Base-by-base conservation (phyloP, 1,140 invertebrate species). In the Oncopodura yosiiana region DNA sequence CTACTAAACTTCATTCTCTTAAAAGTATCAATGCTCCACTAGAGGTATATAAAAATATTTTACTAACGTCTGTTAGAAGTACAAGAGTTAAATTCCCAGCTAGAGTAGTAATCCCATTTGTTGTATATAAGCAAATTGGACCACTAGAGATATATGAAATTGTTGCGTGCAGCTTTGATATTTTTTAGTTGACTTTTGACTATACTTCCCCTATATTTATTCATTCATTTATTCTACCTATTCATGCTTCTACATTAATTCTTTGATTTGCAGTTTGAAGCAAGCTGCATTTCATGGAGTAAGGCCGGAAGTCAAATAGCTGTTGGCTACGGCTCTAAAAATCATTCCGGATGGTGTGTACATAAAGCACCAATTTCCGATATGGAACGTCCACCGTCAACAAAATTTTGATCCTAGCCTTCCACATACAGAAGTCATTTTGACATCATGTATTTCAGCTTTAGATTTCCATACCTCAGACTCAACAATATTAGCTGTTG, bases 401-500 rank as follows among this genome's bases (percentile, higher is more conserved):
- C 21, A 43, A 16, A 24, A 24, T 4, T 16, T 46, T n/a, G 37
- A 53, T 21, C 39, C 29, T 14, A 52, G 39, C 41, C 18, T 42
- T 38, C 57, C 61, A 5, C 56, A 57, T 12, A 39, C 37, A 8
- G 52, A 60, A 50, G 24, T 64, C 1, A 21, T 58, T 8, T 50
- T 64, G 5, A 29, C 29, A 12, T 46, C 34, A n/a, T 64, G 62
- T 37, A 26, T 55, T n/a, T 51, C 55, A 9, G 12, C 21, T 1
- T n/a, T 64, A 18, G 52, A 55, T 14, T 64, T 64, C 27, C 62
- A 64, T 27, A 58, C 62, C 0, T 45, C 26, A 9, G 42, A 58
- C 26, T 32, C 24, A 4, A 51, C 38, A 14, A 23, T 61, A 16
- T 24, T 64, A 2, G 58, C 50, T 1, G 43, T 60, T 30, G 62